Evolutionary conservation across 2,888 invertebrate species (phyloP).

Genomic region (Catocala sponsa): DNA sequence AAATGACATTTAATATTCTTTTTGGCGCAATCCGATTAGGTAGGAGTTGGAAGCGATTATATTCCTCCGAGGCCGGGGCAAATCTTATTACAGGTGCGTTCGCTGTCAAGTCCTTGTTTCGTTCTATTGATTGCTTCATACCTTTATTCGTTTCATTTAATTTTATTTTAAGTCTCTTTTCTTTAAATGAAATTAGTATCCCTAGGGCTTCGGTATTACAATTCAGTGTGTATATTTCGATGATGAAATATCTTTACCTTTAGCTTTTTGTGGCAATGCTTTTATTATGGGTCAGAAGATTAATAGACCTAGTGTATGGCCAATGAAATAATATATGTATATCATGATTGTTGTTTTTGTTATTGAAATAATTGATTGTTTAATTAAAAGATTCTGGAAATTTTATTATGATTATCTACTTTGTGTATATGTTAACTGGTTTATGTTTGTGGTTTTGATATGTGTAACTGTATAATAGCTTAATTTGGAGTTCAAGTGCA

Average conservation of each 20-base stretch:
- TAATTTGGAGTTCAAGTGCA: neutral
- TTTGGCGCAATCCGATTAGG: constrained; percentile 65
- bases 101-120: constrained; percentile 33
- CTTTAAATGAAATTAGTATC: constrained; percentile 18
- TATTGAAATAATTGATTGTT: too few relatives aligned
- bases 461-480: neutral
- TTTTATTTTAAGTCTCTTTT: constrained; percentile 36
- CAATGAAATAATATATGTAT: too few relatives aligned
- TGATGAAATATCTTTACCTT: too few relatives aligned
- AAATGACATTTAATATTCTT: constrained; percentile 57
- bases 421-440: neutral
- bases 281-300: too few relatives aligned
- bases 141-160: constrained; percentile 48
- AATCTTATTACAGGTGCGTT: constrained; percentile 68
- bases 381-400: too few relatives aligned
- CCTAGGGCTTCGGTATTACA: neutral
- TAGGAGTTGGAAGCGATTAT: constrained; percentile 45
- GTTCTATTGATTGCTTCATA: constrained; percentile 51
- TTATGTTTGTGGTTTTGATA: neutral
- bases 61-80: constrained; percentile 60
- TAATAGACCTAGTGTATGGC: too few relatives aligned
- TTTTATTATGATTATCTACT: neutral
- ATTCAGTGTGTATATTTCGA: too few relatives aligned
- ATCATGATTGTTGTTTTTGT: too few relatives aligned
- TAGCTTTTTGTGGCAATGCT: too few relatives aligned